These are phyloP conservation scores for Heliothis virescens DNA, from an alignment of 1,140 invertebrate species.

Conservation along the genomic window DNA sequence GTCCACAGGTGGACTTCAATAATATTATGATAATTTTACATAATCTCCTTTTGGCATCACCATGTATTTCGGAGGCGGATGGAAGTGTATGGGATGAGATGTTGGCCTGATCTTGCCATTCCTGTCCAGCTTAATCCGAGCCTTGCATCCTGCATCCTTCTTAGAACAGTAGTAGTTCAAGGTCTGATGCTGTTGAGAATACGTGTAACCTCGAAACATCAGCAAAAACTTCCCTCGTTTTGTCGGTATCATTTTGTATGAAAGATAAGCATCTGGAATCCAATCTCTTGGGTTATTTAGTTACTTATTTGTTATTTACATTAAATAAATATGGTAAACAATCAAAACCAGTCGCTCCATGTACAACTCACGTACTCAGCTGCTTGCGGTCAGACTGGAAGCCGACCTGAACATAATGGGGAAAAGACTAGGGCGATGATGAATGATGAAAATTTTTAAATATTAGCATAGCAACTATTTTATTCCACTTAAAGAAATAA, in stretches of 20 bases:
- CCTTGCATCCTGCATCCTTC: conserved; percentile 66
- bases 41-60: conserved; percentile 48
- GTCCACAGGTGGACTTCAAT: no score
- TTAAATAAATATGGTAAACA: no score
- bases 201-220: conserved; percentile 64
- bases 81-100: conserved; percentile 47
- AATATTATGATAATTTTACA: conserved; percentile 34
- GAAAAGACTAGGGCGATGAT: no score
- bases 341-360: no score
- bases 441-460: no score
- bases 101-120: conserved; percentile 49
- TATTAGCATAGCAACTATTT: no score
- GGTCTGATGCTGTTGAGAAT: conserved; percentile 56
- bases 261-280: conserved; percentile 41
- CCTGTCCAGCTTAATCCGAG: conserved; percentile 54
- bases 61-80: conserved; percentile 60
- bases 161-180: conserved; percentile 69
- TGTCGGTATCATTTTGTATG: conserved; percentile 63
- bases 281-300: not conserved
- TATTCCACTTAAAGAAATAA: no score
- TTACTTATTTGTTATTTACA: no score
- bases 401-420: no score
- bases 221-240: conserved; percentile 61
- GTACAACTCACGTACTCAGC: no score
- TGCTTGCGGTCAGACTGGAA: no score